A percentile compares a stretch with the other conserved stretches of the same genome.
phyloP scores from a whole-genome alignment of 2,797 vertebrate genomes.

The Dallia pectoralis region DNA sequence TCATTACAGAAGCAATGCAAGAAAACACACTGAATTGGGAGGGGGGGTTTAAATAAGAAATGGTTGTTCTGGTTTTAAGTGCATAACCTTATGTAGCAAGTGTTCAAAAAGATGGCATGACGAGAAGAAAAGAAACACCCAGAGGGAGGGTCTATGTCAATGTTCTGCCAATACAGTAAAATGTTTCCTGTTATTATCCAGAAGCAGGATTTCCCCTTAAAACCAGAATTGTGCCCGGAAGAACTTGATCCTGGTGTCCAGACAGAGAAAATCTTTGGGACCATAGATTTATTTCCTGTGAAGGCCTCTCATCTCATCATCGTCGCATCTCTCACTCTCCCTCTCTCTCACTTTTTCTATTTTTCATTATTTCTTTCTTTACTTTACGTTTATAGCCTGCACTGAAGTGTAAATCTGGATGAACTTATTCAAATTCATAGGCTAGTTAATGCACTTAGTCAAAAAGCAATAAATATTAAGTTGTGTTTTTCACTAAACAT shows the following conservation, averaged over 20 bases:
- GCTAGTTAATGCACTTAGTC: constrained; percentile 9
- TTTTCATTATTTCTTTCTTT: too few species aligned
- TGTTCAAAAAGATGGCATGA: too few species aligned
- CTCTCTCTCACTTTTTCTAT: background rate
- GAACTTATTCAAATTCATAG: background rate
- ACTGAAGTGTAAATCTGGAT: constrained; percentile 4
- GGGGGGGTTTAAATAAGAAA: background rate
- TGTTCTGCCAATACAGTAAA: too few species aligned
- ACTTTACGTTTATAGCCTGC: background rate
- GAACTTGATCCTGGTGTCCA: background rate
- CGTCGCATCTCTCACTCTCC: constrained; percentile 4
- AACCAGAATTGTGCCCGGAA: background rate
- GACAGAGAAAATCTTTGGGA: background rate
- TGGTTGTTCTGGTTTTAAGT: background rate
- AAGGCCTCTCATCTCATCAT: background rate
- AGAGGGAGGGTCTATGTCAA: too few species aligned
- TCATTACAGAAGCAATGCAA: background rate
- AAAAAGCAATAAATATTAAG: constrained; percentile 9
- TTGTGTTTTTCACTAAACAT: constrained; percentile 2
- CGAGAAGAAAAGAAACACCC: too few species aligned
- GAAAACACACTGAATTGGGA: background rate
- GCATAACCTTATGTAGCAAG: background rate
- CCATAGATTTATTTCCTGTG: background rate
- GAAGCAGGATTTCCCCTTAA: too few species aligned
- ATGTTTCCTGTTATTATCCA: too few species aligned